These are phyloP conservation scores for Noctua comes DNA, from an alignment of 2,888 invertebrate genomes.

Conservation along the genomic window DNA sequence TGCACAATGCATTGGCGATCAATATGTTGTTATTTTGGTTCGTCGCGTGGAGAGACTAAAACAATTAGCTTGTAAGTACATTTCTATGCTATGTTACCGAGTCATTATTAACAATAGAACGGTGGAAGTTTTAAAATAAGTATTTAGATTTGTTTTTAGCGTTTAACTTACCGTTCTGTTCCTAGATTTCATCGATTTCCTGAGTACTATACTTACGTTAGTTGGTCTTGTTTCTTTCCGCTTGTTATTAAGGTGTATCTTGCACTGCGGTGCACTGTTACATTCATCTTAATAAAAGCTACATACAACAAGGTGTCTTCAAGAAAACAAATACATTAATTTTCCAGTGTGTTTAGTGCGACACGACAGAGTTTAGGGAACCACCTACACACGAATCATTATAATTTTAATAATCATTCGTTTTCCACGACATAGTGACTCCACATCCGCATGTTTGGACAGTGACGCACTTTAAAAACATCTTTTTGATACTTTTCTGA, in stretches of 20 bases:
- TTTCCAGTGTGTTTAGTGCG: neutral
- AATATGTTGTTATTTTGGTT: slow-evolving; percentile 64
- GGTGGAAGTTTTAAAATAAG: neutral
- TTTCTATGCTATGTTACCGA: slow-evolving; percentile 20
- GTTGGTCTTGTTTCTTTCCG: neutral
- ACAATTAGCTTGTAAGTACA: slow-evolving; percentile 58
- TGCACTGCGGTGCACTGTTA: neutral
- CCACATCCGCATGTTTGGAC: neutral
- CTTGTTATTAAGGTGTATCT: neutral
- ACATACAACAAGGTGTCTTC: neutral
- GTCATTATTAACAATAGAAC: neutral
- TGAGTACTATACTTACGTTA: neutral
- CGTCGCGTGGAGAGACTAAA: slow-evolving; percentile 32
- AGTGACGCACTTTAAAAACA: neutral
- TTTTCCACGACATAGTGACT: neutral
- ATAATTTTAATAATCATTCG: slow-evolving; percentile 5
- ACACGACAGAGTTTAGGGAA: neutral
- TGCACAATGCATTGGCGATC: slow-evolving; percentile 68
- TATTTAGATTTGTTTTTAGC: neutral
- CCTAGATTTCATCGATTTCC: neutral
- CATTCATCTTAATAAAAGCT: neutral
- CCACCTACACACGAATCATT: neutral
- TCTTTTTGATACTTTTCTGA: neutral
- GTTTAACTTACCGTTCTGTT: neutral
- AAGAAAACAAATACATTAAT: neutral